Evolutionary conservation across 2,797 vertebrate species (phyloP).

Genomic region (Poeciliopsis gracilis): DNA sequence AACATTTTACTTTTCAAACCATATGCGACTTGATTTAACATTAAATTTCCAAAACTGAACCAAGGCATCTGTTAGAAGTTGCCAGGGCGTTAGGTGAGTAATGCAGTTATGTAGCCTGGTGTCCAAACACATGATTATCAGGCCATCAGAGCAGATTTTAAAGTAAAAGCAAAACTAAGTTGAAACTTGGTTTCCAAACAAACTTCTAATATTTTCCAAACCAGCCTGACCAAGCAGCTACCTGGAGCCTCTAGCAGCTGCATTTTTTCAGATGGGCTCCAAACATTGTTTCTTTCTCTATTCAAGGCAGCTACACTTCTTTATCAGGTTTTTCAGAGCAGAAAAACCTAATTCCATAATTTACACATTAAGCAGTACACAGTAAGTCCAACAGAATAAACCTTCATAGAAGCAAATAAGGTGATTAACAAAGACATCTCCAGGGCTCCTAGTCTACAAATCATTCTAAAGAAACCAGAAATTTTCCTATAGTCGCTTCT

Average conservation of each 20-base stretch:
- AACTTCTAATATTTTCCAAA: not conserved
- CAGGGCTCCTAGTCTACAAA: not conserved
- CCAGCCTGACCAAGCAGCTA: not conserved
- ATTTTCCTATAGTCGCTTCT: not conserved
- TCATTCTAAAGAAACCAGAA: not conserved
- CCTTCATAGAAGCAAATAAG: too few relatives aligned
- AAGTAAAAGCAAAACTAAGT: not conserved
- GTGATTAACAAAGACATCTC: too few relatives aligned
- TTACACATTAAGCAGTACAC: too few relatives aligned
- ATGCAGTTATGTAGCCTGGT: not conserved
- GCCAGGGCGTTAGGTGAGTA: not conserved
- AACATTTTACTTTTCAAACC: not conserved
- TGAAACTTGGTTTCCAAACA: not conserved
- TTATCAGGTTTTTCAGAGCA: not conserved
- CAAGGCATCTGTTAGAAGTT: not conserved
- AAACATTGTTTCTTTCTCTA: not conserved
- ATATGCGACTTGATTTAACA: not conserved
- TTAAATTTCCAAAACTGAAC: not conserved
- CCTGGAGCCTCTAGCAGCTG: not conserved
- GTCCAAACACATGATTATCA: not conserved
- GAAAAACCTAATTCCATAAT: not conserved
- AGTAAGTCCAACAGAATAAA: too few relatives aligned
- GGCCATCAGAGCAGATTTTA: not conserved
- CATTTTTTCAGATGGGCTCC: not conserved
- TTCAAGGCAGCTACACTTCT: not conserved